Conservation (phyloP, 2,797 vertebrate species). For the Rhabdomys pumilio region DNA sequence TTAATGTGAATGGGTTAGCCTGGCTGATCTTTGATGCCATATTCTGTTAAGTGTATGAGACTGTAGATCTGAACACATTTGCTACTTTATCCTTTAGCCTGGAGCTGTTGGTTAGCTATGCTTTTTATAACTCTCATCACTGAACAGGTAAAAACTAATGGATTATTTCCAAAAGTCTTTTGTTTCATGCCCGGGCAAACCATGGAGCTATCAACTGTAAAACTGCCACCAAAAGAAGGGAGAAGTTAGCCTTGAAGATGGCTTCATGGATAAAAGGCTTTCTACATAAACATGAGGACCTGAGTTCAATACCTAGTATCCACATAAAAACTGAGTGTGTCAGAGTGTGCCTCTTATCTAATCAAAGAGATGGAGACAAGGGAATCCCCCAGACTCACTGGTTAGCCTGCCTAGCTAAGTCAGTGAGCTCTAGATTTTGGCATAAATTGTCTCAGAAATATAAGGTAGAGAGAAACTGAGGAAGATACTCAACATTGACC, state of each 20-base stretch:
- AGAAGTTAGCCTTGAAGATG: not conserved
- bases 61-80: not conserved
- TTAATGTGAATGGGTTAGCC: not conserved
- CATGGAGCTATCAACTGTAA: not conserved
- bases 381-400: not conserved
- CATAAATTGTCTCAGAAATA: not conserved
- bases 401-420: not conserved
- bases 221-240: not conserved
- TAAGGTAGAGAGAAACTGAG: not conserved
- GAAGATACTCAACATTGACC: not conserved
- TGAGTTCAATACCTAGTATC: no score
- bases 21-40: not conserved
- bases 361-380: not conserved
- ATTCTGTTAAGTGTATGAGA: not conserved
- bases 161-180: slow-evolving; percentile 34
- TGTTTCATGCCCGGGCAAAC: not conserved
- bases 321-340: not conserved
- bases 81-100: not conserved
- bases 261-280: not conserved
- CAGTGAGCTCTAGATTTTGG: not conserved
- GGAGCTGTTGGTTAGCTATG: not conserved
- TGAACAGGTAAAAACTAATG: not conserved
- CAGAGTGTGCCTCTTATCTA: no score
- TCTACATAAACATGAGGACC: not conserved
- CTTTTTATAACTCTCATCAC: not conserved